These are phyloP conservation scores for Catocala nupta DNA, from an alignment of 2,888 invertebrate genomes.

Conservation along the genomic window DNA sequence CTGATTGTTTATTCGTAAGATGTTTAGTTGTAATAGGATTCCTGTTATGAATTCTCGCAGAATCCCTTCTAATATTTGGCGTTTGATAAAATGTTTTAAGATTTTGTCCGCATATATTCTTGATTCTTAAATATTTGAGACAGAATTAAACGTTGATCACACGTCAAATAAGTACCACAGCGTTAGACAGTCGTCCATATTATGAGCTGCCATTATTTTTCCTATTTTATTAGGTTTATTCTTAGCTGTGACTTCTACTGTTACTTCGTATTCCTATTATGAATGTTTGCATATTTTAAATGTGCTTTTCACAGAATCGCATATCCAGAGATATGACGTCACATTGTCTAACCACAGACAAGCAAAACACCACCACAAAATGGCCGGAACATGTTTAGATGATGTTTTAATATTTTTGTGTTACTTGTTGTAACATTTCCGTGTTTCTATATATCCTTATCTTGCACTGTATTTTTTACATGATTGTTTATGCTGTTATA, in stretches of 20 bases:
- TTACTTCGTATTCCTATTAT: slow-evolving; percentile 46
- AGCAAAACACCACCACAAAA: slow-evolving; percentile 51
- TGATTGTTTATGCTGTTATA: slow-evolving; percentile 40
- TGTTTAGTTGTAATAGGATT: slow-evolving; percentile 33
- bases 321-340: slow-evolving; percentile 52
- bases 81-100: slow-evolving; percentile 22
- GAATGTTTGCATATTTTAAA: slow-evolving; percentile 59
- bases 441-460: slow-evolving; percentile 42
- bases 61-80: slow-evolving; percentile 25
- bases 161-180: slow-evolving; percentile 21
- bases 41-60: slow-evolving; percentile 8
- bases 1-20: slow-evolving; percentile 29
- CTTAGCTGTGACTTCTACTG: slow-evolving; percentile 40
- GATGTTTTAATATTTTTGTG: slow-evolving; percentile 42
- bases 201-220: slow-evolving; percentile 31
- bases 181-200: slow-evolving; percentile 23
- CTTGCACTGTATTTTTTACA: slow-evolving; percentile 48
- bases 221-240: slow-evolving; percentile 30
- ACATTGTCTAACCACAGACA: slow-evolving; percentile 44
- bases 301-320: slow-evolving; percentile 67
- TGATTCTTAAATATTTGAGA: neutral
- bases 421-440: slow-evolving; percentile 50
- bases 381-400: slow-evolving; percentile 39
- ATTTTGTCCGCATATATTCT: no score
- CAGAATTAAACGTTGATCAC: slow-evolving; percentile 19